A percentile compares a stretch with the other conserved stretches of the same genome.
Conservation (phyloP, 2,888 invertebrate genomes). For the Drosophila birchii region DNA sequence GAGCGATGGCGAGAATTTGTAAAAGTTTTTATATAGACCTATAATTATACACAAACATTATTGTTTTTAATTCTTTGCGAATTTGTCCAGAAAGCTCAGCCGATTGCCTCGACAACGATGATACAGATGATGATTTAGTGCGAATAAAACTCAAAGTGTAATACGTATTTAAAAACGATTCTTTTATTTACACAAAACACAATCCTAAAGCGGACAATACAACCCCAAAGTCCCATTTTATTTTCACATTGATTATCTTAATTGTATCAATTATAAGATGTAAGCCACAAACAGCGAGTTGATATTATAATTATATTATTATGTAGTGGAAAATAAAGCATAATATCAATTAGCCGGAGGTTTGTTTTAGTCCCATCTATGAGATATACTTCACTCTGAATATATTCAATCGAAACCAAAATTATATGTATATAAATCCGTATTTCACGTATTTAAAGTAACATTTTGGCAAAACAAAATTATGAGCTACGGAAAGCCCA, state of each 20-base stretch:
- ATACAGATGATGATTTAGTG: constrained; percentile 35
- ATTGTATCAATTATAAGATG: constrained; percentile 67
- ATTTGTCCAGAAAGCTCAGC: constrained; percentile 56
- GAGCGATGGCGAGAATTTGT: constrained; percentile 50
- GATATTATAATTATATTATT: constrained; percentile 22
- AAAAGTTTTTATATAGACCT: constrained; percentile 57
- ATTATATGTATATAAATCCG: background rate
- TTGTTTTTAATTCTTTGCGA: constrained; percentile 52
- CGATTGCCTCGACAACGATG: constrained; percentile 28
- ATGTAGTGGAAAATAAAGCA: constrained; percentile 25
- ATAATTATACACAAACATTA: constrained; percentile 50
- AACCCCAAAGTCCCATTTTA: constrained; percentile 7
- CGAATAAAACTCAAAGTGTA: constrained; percentile 67
- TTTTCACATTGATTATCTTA: constrained; percentile 44
- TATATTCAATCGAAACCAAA: background rate
- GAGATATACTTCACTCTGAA: background rate
- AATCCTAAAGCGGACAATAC: constrained; percentile 52
- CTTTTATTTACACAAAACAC: constrained; percentile 29
- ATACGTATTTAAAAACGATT: constrained; percentile 54
- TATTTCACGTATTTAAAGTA: no score
- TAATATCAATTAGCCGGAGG: constrained; percentile 5
- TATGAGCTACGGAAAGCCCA: background rate
- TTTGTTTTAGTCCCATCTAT: constrained; percentile 4
- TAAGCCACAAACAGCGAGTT: constrained; percentile 41
- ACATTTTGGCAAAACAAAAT: background rate